A percentile compares a stretch with the other conserved stretches of the same genome.
Evolutionary conservation across 2,797 vertebrate species (phyloP).

Genomic region (Chaetodon trifasciatus): DNA sequence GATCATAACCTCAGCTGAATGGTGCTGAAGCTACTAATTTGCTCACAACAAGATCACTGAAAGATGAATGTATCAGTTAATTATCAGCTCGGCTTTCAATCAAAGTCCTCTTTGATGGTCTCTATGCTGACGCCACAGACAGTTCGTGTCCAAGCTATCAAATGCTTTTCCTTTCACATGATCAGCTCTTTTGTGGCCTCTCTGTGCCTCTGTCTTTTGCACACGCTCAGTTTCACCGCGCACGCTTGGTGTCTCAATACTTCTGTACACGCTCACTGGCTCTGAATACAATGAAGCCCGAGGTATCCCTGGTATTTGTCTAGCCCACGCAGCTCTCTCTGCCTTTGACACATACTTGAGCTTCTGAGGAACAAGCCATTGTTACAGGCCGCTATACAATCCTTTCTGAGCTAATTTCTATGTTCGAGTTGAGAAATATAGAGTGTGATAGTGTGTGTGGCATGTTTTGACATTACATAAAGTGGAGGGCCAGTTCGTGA

Average conservation of each 20-base stretch:
- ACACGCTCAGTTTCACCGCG: conserved; percentile 66
- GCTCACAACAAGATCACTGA: conserved; percentile 18
- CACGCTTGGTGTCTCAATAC: conserved; percentile 47
- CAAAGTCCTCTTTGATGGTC: conserved; percentile 37
- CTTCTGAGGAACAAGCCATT: conserved; percentile 49
- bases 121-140: conserved; percentile 27
- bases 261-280: conserved; percentile 61
- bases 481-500: conserved; percentile 36
- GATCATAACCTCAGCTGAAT: conserved; percentile 43
- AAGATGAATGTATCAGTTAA: conserved; percentile 39
- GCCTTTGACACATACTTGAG: conserved; percentile 63
- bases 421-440: conserved; percentile 50
- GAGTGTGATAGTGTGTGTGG: conserved; percentile 37
- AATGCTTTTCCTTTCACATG: conserved; percentile 54
- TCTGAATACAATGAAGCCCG: conserved; percentile 74
- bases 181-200: conserved; percentile 61
- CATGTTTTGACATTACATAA: conserved; percentile 46
- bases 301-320: conserved; percentile 90
- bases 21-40: conserved; percentile 32
- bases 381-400: conserved; percentile 59
- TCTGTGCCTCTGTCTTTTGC: conserved; percentile 44
- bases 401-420: conserved; percentile 60
- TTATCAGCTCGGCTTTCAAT: conserved; percentile 35
- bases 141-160: conserved; percentile 45
- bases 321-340: conserved; percentile 86